phyloP scores from a whole-genome alignment of 2,113 vertebrate species.

The Rhinichthys klamathensis region DNA sequence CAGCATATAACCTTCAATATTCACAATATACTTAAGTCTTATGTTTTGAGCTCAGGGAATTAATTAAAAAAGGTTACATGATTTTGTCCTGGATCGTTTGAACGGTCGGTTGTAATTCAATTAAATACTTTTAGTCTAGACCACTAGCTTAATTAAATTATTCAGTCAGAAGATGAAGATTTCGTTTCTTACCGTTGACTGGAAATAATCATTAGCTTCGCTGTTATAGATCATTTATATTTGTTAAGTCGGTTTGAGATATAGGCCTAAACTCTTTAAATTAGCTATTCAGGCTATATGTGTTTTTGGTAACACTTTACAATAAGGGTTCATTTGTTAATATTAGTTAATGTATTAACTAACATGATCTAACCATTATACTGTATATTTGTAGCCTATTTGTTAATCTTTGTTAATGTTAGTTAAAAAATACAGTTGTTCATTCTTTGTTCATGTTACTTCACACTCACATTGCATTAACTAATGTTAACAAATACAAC shows the following conservation, averaged over 20 bases:
- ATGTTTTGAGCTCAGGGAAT: not conserved
- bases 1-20: conserved; percentile 17
- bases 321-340: too few relatives aligned
- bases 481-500: too few relatives aligned
- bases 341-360: too few relatives aligned
- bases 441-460: too few relatives aligned
- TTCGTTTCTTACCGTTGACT: not conserved
- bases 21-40: not conserved
- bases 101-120: conserved; percentile 12
- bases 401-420: too few relatives aligned
- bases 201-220: not conserved
- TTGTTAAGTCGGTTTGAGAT: not conserved
- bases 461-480: too few relatives aligned
- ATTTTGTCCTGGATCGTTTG: not conserved
- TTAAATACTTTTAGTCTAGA: not conserved
- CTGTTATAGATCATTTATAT: not conserved
- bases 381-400: too few relatives aligned
- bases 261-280: not conserved
- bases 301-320: not conserved
- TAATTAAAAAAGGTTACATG: not conserved
- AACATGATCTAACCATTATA: too few relatives aligned
- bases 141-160: conserved; percentile 28
- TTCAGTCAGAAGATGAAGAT: conserved; percentile 13
- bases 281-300: not conserved
- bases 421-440: too few relatives aligned